A percentile compares a stretch with the other conserved stretches of the same genome.
Conservation (phyloP, 23 tunicate species). For the Trididemnum miniatum region DNA sequence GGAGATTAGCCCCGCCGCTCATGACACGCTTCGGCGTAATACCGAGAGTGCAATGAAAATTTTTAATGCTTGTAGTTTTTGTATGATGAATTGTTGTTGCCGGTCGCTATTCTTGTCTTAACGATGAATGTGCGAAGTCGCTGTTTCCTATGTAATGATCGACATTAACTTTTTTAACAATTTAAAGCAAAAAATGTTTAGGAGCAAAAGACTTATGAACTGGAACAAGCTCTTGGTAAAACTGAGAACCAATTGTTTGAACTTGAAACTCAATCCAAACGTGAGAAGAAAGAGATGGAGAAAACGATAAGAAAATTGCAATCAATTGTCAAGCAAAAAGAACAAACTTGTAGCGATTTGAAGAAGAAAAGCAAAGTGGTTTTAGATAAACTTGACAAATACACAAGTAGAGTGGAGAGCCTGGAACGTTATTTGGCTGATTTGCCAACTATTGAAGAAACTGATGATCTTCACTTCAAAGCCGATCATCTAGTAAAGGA, state of each 20-base stretch:
- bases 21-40: too few species aligned
- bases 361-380: slow-evolving; percentile 43
- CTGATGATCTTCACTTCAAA: slow-evolving; percentile 25
- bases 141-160: too few species aligned
- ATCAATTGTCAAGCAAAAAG: slow-evolving; percentile 13
- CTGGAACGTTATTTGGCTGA: slow-evolving; percentile 69
- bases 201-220: slow-evolving; percentile 42
- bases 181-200: too few species aligned
- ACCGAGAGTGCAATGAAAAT: too few species aligned
- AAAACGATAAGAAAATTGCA: slow-evolving; percentile 45
- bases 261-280: neutral
- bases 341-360: slow-evolving; percentile 35
- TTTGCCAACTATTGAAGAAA: slow-evolving; percentile 74
- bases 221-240: slow-evolving; percentile 65
- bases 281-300: slow-evolving; percentile 27
- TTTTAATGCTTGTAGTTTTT: too few species aligned
- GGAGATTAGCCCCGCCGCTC: too few species aligned
- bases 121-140: neutral
- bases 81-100: too few species aligned
- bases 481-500: slow-evolving; percentile 32
- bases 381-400: slow-evolving; percentile 53
- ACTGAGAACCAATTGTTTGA: slow-evolving; percentile 61
- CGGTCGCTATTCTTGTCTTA: neutral
- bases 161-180: too few species aligned
- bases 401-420: slow-evolving; percentile 60